A percentile compares a stretch with the other conserved stretches of the same genome.
phyloP scores from a whole-genome alignment of 2,113 vertebrate genomes.

The Gallinago media region DNA sequence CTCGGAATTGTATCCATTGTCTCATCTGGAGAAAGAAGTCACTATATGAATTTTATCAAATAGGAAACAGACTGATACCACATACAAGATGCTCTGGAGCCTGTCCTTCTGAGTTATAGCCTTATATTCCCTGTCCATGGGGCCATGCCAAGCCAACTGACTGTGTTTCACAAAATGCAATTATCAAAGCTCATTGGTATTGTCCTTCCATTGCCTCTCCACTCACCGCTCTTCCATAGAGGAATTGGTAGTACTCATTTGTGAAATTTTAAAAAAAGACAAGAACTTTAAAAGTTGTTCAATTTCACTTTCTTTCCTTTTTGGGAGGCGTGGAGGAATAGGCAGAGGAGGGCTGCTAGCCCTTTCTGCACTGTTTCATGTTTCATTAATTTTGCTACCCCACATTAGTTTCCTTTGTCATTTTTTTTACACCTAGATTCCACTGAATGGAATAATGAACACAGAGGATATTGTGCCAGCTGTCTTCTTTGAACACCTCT shows the following conservation, averaged over 20 bases:
- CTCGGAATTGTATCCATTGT: background rate
- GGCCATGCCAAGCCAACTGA: background rate
- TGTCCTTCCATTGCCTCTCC: background rate
- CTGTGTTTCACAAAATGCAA: background rate
- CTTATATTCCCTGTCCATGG: background rate
- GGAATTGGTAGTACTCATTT: background rate
- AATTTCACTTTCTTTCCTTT: background rate
- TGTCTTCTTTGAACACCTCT: background rate
- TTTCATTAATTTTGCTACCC: background rate
- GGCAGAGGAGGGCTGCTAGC: background rate
- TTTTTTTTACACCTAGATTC: conserved; percentile 21
- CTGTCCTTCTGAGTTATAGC: background rate
- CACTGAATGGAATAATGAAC: background rate
- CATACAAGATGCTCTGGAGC: background rate
- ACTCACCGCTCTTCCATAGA: background rate
- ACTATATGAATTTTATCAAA: background rate
- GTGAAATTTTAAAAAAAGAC: background rate
- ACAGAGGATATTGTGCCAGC: accelerated
- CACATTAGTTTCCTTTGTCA: background rate
- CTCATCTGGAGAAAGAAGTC: background rate
- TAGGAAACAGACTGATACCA: background rate
- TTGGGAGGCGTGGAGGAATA: background rate
- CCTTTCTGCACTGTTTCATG: background rate
- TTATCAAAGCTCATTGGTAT: background rate
- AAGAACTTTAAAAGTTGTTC: background rate